Evolutionary conservation across 2,113 vertebrate genomes (phyloP), one percentile per base, ranked within the genome.

Genomic region (Gymnogyps californianus): DNA sequence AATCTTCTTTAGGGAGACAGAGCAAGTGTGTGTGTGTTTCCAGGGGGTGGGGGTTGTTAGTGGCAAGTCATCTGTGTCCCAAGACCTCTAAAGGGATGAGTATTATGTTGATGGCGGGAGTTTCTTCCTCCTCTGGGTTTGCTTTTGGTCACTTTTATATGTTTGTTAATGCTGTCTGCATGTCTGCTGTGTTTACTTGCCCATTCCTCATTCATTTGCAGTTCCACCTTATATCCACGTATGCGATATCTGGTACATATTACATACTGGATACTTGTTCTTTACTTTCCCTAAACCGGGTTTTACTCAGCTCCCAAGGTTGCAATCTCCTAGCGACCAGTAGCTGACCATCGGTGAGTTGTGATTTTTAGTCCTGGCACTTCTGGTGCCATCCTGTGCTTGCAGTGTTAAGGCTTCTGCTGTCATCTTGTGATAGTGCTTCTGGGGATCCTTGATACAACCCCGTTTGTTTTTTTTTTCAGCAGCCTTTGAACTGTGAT

Each of bases 391-490:
- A 1, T 81, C 64, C 83, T 81, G 9, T 81, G 34, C 67, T 74
- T 69, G 14, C 49, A 58, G 11, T 38, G 16, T 51, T n/a, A 38
- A 38, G 18, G 20, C 54, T 90, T 61, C n/a, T 77, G 17, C 34
- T 84, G 9, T 66, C 34, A 58, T 28, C 61, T 47, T 64, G 20
- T 49, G 44, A 14, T 55, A 54, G 21, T 5, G 6, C 6, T 58
- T 65, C 47, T 61, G 54, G 9, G 8, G 13, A 92, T 69, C 32
- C 49, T 52, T 49, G 12, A 2, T 65, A 77, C 8, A 86, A 34
- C 3, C 2, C 4, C 2, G 0, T 34, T 58, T 40, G 4, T 0
- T 36, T 28, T 57, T 28, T 57, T 38, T 77, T 49, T 28, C 1
- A 40, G 54, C 16, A 77, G 58, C 13, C 34, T 77, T 81, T 36